Evolutionary conservation across 2,888 invertebrate species (phyloP).

Genomic region (Diadegma fenestrale): DNA sequence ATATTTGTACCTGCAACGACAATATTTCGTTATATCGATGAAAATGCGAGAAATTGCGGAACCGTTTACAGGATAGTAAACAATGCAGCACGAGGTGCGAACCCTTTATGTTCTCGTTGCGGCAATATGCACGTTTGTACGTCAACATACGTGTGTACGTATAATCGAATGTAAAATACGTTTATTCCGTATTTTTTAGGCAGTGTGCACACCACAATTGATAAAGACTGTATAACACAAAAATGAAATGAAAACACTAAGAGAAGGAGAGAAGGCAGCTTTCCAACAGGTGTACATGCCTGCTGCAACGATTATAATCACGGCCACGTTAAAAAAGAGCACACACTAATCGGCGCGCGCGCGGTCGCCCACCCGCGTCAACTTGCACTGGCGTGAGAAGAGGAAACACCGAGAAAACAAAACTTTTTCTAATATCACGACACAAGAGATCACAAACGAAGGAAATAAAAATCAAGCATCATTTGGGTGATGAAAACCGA

Average conservation of each 20-base stretch:
- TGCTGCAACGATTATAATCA: constrained; percentile 20
- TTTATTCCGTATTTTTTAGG: constrained; percentile 1
- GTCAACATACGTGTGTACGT: not conserved
- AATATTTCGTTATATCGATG: not conserved
- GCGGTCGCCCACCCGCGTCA: not conserved
- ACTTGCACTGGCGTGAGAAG: not conserved
- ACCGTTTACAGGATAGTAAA: not conserved
- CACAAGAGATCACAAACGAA: constrained; percentile 4
- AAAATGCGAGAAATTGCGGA: not conserved
- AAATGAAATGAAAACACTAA: constrained; percentile 26
- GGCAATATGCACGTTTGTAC: not conserved
- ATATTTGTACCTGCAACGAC: not conserved
- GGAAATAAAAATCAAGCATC: not conserved
- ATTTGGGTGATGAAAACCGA: not conserved
- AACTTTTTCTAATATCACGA: not conserved
- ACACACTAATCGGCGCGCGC: not conserved
- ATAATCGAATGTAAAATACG: not conserved
- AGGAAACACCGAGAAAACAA: not conserved
- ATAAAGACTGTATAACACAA: not conserved
- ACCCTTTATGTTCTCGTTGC: not conserved
- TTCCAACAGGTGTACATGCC: constrained; percentile 51
- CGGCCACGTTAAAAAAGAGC: constrained; percentile 24
- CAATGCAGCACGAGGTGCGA: not conserved
- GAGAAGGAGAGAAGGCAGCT: constrained; percentile 27
- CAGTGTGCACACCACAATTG: constrained; percentile 8